Base-by-base conservation (phyloP, 2,797 vertebrate genomes). In the Adelosebastes latens region DNA sequence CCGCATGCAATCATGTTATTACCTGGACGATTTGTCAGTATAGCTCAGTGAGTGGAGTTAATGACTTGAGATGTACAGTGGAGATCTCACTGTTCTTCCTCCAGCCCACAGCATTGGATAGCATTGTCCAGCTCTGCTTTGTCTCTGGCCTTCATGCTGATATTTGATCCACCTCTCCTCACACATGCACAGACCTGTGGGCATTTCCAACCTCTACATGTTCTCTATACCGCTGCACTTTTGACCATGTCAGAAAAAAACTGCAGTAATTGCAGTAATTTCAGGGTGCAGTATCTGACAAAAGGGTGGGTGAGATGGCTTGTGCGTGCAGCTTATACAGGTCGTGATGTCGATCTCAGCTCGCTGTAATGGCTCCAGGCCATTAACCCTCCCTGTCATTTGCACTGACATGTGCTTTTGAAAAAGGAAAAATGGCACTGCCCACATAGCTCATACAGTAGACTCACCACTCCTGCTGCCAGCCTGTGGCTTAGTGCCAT, bases 361-460 rank as follows among this genome's bases (percentile, higher is more conserved):
- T 84, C 42, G 80, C 81, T 83, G 85, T 93, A 92, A 93, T 93
- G 85, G 90, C 79, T 83, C 74, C 69, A 69, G 80, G 75, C 91
- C 84, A 93, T 93, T 93, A 92, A 86, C 74, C 83, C 72, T 69
- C 86, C 62, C 76, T 86, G 69, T 90, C 83, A 84, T 84, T 89
- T 83, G 64, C 58, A 70, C 77, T 88, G 90, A 89, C 84, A 84
- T 87, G 83, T 81, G 71, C 84, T 81, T 92, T 91, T 83, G 78
- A 92, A 88, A 82, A 85, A 69, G 80, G 84, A 90, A 87, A 87
- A 91, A 93, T 84, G 78, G 68, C 61, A 24, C 68, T 79, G 83
- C 79, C 78, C 83, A 91, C 90, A 86, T 83, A 76, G 80, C 73
- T 88, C 89, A 85, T 88, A 84, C 81, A 75, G 82, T 69, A 81